Percentiles rank a stretch among this genome's conserved stretches.
phyloP scores from a whole-genome alignment of 2,797 vertebrate species.

The Hybognathus amarus region DNA sequence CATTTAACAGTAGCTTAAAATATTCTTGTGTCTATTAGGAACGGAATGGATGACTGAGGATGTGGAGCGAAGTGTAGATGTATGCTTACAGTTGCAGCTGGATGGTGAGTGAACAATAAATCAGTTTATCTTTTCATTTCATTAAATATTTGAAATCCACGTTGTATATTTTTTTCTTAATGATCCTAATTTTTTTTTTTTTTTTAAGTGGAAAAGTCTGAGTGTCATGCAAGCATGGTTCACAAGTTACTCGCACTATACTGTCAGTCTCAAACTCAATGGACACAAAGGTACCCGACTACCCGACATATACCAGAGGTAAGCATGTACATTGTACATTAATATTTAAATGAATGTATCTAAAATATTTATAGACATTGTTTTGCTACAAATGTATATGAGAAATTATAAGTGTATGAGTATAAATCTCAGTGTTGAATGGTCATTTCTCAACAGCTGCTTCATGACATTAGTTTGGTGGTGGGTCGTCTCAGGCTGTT shows the following conservation, averaged over 20 bases:
- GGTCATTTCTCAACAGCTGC: constrained; percentile 67
- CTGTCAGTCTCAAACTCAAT: constrained; percentile 58
- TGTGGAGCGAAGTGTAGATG: constrained; percentile 65
- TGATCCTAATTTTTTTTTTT: not conserved
- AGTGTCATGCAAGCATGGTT: constrained; percentile 68
- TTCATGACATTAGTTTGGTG: constrained; percentile 75
- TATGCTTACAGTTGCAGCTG: constrained; percentile 69
- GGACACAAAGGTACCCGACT: constrained; percentile 73
- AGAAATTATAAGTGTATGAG: not conserved
- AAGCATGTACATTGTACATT: constrained; percentile 15
- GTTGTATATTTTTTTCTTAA: not conserved
- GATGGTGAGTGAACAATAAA: constrained; percentile 69
- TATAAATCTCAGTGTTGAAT: not conserved
- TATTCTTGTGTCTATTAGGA: constrained; percentile 48
- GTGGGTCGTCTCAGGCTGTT: constrained; percentile 76
- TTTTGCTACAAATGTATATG: not conserved
- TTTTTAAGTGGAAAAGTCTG: constrained; percentile 67
- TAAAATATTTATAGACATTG: not conserved
- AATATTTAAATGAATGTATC: not conserved
- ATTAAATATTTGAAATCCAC: not conserved
- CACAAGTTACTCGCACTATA: constrained; percentile 73
- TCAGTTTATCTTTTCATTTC: not conserved
- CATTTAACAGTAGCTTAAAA: constrained; percentile 11
- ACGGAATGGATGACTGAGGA: constrained; percentile 50
- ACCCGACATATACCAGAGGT: constrained; percentile 70